Evolutionary conservation across 1,140 invertebrate species (phyloP).

Genomic region (Nixonia krombeini): DNA sequence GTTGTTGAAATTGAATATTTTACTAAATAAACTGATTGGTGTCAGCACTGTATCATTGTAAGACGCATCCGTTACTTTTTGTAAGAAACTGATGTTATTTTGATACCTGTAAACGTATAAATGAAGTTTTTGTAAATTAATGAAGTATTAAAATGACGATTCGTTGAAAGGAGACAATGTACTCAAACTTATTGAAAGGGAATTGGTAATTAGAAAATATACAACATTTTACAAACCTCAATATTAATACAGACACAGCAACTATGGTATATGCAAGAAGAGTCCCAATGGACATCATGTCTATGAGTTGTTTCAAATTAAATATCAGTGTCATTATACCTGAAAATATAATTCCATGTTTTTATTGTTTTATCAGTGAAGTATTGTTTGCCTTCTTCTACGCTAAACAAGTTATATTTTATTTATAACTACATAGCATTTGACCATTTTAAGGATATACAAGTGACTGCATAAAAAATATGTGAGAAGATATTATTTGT

Average conservation of each 20-base stretch:
- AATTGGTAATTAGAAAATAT: too few relatives aligned
- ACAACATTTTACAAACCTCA: constrained; percentile 74
- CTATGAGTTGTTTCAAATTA: constrained; percentile 88
- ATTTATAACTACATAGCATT: too few relatives aligned
- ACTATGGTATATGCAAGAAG: constrained; percentile 94
- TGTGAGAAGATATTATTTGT: too few relatives aligned
- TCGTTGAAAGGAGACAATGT: too few relatives aligned
- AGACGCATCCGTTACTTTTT: constrained; percentile 10
- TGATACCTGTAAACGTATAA: constrained; percentile 60
- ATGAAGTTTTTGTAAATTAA: constrained; percentile 7
- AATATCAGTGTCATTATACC: constrained; percentile 90
- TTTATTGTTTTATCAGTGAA: not conserved
- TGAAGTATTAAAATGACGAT: too few relatives aligned
- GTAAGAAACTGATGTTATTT: constrained; percentile 17
- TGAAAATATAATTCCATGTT: constrained; percentile 56
- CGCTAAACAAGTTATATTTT: not conserved
- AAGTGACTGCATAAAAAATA: too few relatives aligned
- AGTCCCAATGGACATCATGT: constrained; percentile 97
- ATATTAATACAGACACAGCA: constrained; percentile 87
- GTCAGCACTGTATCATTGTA: constrained; percentile 21
- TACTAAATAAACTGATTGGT: constrained; percentile 54
- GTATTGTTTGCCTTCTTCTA: not conserved
- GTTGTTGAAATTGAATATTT: constrained; percentile 75
- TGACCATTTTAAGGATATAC: too few relatives aligned
- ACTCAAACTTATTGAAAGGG: too few relatives aligned